A percentile compares a stretch with the other conserved stretches of the same genome.
Evolutionary conservation across 1,140 invertebrate species (phyloP).

Genomic region (Drosophila ambigua): DNA sequence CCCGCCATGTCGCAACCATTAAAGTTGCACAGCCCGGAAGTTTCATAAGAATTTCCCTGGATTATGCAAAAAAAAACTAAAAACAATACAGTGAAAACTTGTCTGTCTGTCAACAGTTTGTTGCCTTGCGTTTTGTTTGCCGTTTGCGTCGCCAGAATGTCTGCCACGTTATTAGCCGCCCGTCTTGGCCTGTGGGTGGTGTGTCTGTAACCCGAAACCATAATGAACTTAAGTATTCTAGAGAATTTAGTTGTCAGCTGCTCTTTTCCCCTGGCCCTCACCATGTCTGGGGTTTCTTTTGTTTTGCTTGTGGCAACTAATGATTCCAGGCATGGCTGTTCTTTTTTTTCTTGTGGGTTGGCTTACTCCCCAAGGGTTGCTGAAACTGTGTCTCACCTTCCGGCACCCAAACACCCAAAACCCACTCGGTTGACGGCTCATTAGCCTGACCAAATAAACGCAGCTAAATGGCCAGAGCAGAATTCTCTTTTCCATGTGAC

Average conservation of each 20-base stretch:
- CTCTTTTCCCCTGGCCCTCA: background rate
- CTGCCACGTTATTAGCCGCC: conserved; percentile 34
- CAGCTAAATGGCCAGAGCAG: conserved; percentile 33
- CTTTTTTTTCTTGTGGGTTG: conserved; percentile 40
- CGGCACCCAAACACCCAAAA: background rate
- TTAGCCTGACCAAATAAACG: conserved; percentile 71
- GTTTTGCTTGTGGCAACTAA: conserved; percentile 55
- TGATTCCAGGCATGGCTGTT: conserved; percentile 53
- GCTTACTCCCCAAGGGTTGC: conserved; percentile 3
- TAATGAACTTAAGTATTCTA: conserved; percentile 65
- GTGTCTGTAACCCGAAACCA: conserved; percentile 60
- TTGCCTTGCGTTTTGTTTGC: conserved; percentile 34
- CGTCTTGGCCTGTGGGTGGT: conserved; percentile 5
- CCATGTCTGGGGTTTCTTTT: conserved; percentile 21
- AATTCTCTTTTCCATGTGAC: conserved; percentile 37
- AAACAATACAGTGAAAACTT: conserved; percentile 35
- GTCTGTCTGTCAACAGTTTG: conserved; percentile 32
- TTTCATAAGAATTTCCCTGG: conserved; percentile 56
- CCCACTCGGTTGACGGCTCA: conserved; percentile 50
- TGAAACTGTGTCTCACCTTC: conserved; percentile 22
- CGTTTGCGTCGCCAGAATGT: conserved; percentile 44
- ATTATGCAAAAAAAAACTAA: conserved; percentile 54
- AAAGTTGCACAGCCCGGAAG: conserved; percentile 23
- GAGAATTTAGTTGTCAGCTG: conserved; percentile 12
- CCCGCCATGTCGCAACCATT: conserved; percentile 37